Base-by-base conservation (phyloP, 2,797 vertebrate species). In the Buceros bicornis region DNA sequence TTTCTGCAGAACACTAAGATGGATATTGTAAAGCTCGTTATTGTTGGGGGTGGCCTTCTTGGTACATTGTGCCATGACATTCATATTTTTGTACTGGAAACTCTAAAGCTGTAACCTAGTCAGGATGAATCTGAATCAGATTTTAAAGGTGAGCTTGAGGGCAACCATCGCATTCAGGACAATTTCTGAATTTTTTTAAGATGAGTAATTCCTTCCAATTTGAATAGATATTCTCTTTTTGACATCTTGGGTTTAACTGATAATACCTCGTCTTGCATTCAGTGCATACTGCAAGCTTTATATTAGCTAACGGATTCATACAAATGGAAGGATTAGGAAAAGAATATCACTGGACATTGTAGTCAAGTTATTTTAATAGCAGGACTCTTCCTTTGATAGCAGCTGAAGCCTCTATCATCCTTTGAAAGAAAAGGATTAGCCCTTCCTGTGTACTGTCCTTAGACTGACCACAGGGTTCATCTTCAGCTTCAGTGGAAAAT, bases 1-100 rank as follows among this genome's bases (percentile, higher is more conserved):
- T 89, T 91, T 47, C 48, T 78, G 11, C 2, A 3, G 28, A 57
- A 64, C 5, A 42, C 86, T 50, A 73, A 15, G 8, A 57, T 24
- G 3, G 31, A 6, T n/a, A 21, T 37, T 21, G 1, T 40, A 78
- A 78, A 74, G 4, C 2, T 16, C 0, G 0, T 42, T 74, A 7
- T 21, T 50, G 3, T 61, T 83, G 83, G 24, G 3, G 22, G 4
- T 50, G 16, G 18, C 6, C 4, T 73, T 88, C 26, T 62, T 2
- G 2, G 9, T 45, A 76, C 5, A 8, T 43, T 80, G 5, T 0
- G 6, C 2, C 8, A 16, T 40, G 10, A 2, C 22, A 53, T 47
- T 82, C 11, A 50, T 3, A 13, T 70, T 92, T 93, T 87, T 57
- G 4, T 57, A 15, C 14, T 72, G 18, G 18, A 81, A 8, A 56